Conservation (phyloP, 2,797 vertebrate species). For the Sardinella longiceps region DNA sequence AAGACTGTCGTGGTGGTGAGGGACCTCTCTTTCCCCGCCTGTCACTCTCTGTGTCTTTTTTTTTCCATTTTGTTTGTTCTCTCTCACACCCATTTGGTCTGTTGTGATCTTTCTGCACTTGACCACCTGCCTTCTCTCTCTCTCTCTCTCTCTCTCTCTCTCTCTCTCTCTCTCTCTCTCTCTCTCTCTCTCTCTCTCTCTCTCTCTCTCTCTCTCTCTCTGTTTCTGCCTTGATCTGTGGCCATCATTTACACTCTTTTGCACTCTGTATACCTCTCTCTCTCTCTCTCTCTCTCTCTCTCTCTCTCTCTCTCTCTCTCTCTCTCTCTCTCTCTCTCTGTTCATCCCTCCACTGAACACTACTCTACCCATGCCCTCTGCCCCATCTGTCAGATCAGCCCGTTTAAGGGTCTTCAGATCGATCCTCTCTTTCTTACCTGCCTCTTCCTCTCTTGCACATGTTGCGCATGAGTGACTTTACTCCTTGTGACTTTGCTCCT, state of each 20-base stretch:
- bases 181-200: neutral
- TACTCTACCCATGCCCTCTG: neutral
- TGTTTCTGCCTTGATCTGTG: conserved; percentile 25
- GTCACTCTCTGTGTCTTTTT: conserved; percentile 11
- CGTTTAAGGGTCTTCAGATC: neutral
- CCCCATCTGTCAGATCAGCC: neutral
- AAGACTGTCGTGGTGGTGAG: conserved; percentile 84
- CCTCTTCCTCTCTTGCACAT: neutral
- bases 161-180: conserved; percentile 42
- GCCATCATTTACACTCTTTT: conserved; percentile 27
- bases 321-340: conserved; percentile 15
- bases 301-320: neutral
- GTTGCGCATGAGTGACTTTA: neutral
- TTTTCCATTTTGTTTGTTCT: no score
- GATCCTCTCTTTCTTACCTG: neutral
- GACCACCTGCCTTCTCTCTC: no score
- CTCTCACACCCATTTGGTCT: no score
- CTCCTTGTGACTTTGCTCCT: neutral
- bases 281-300: no score
- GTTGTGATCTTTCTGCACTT: no score
- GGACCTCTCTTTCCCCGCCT: neutral
- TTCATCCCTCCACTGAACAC: conserved; percentile 25
- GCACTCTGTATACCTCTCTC: conserved; percentile 14
- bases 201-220: neutral
- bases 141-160: conserved; percentile 24